Conservation (phyloP, 1,140 invertebrate species). For the Acyrthosiphon pisum region DNA sequence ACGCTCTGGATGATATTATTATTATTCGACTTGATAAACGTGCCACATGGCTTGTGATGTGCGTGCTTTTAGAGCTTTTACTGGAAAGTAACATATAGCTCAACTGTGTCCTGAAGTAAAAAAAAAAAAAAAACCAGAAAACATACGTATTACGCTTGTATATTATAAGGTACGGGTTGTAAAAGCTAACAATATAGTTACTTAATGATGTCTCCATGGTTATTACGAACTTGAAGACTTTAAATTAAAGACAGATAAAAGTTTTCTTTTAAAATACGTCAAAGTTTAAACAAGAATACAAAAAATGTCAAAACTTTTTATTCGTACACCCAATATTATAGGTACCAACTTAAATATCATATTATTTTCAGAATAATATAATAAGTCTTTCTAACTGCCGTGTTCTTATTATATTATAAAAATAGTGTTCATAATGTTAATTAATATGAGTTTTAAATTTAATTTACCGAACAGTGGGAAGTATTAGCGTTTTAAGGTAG, state of each 20-base stretch:
- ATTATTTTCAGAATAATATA: neutral
- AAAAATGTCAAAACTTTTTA: neutral
- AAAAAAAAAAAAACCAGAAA: neutral
- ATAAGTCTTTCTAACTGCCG: neutral
- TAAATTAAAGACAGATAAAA: conserved; percentile 1
- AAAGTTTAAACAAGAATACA: neutral
- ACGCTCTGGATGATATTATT: neutral
- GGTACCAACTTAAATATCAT: neutral
- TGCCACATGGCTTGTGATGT: neutral
- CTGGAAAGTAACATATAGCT: neutral
- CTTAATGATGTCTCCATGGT: neutral
- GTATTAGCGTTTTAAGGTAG: neutral
- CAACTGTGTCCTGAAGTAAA: neutral
- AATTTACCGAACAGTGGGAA: neutral
- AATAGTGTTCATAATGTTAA: neutral
- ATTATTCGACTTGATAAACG: neutral
- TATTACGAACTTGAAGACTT: neutral
- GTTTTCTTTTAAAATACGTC: neutral
- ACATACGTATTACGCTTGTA: neutral
- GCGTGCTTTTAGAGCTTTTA: neutral
- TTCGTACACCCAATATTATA: neutral
- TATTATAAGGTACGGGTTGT: neutral
- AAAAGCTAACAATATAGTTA: neutral
- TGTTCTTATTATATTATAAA: neutral
- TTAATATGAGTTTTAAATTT: neutral